phyloP scores from a whole-genome alignment of 2,797 vertebrate species.

The Manis pentadactyla region DNA sequence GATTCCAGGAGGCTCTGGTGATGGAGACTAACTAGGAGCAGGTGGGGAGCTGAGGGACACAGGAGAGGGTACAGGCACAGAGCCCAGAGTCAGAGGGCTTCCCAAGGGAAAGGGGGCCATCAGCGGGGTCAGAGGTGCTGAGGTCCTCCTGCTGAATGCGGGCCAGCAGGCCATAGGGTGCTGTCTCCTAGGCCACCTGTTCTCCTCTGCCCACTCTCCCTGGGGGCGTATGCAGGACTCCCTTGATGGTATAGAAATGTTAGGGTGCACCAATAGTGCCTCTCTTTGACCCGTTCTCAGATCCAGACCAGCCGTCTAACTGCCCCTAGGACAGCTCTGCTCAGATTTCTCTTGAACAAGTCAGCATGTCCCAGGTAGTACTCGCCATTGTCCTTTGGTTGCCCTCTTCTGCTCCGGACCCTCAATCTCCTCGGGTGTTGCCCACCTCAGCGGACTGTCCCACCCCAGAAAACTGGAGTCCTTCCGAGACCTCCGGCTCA shows the following conservation, averaged over 20 bases:
- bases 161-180: background rate
- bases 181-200: background rate
- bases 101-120: fast-evolving
- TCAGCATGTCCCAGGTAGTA: fast-evolving
- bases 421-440: background rate
- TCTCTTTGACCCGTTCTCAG: background rate
- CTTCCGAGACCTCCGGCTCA: fast-evolving
- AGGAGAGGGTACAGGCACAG: background rate
- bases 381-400: fast-evolving
- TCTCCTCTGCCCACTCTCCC: background rate
- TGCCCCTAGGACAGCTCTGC: background rate
- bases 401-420: background rate
- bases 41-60: background rate
- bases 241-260: background rate
- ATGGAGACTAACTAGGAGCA: background rate
- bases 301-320: background rate
- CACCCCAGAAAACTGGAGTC: background rate
- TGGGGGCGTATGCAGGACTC: background rate
- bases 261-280: fast-evolving
- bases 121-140: background rate
- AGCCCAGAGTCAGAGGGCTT: background rate
- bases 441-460: background rate
- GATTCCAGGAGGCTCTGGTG: slow-evolving; percentile 1
- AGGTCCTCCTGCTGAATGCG: background rate
- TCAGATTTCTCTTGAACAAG: background rate